Base-by-base conservation (phyloP, 2,113 vertebrate species). In the Megaleporinus macrocephalus region DNA sequence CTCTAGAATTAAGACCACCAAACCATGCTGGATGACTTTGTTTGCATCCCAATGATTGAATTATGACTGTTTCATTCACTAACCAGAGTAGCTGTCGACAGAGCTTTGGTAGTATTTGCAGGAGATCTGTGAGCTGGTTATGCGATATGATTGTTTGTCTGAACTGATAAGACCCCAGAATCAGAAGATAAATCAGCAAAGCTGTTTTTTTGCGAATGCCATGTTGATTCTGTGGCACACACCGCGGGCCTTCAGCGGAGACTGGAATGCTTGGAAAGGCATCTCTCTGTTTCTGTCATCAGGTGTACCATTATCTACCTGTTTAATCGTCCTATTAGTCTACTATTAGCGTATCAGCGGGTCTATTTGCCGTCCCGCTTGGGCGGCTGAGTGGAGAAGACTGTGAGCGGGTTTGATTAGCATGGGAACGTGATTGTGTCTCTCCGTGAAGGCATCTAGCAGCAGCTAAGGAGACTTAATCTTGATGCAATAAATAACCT, bases 121-220 rank as follows among this genome's bases (percentile, higher is more conserved):
- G 36, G 7, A 4, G 36, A 36, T 36, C 11, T 44, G 41, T 44
- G 41, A 44, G 41, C 4, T 44, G 41, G 41, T 9, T 44, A 10
- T 44, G 11, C 41, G n/a, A n/a, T n/a, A 5, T 11, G 41, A 44
- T 22, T 57, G 53, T 16, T 65, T 72, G 18, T 13, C 30, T 49
- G 78, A 65, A 49, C 73, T 16, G 3, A 27, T 33, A 18, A 72
- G 72, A 62, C 12, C 63, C 13, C 44, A 62, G 77, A 84, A 78
- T 81, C 77, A 53, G 18, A 71, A 81, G 78, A 87, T 87, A 84
- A 87, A 89, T 89, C 41, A 87, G 71, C 26, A 61, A 29, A 36
- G 55, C 57, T 51, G 14, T 49, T n/a, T n/a, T n/a, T n/a, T 73
- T 86, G 65, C 53, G 83, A 80, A 66, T 84, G 85, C 75, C 73